Base-by-base conservation (phyloP, 2,113 vertebrate species). In the Pica pica region DNA sequence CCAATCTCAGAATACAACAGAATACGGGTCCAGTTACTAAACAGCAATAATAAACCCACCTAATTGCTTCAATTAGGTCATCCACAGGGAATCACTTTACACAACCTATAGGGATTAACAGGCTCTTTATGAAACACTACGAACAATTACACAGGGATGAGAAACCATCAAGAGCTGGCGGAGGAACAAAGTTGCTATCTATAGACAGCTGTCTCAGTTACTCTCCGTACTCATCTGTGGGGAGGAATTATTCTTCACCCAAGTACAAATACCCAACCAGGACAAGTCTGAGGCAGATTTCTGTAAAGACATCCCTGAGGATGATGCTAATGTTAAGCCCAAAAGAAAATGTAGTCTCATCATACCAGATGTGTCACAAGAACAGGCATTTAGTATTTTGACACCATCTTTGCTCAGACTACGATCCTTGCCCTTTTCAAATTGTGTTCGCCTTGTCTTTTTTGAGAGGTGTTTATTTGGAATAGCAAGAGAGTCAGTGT, bases 21-120 rank as follows among this genome's bases (percentile, higher is more conserved):
- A 93, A 91, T 95, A 91, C 73, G 76, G 78, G 46, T 82, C 94
- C 93, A 94, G 82, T 94, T 93, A 94, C 84, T 97, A 93, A 96
- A 95, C 52, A 88, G 71, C 1, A 28, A 94, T 97, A 97, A 97
- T 95, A 97, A 96, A 90, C 83, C 76, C 89, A 94, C 91, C 84
- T 97, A 97, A 98, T 95, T 97, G 87, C 83, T 91, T 92, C 87
- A 87, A 64, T 95, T 92, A 92, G 92, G 87, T 96, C 67, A 91
- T 96, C 96, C 60, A 57, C 85, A 87, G 87, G 71, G 82, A 97
- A 97, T 88, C 83, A 49, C 53, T 94, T 96, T 78, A 94, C 61
- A 93, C 63, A 96, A 95, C 83, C 71, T 83, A 91, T 24, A 95
- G 88, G 94, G 93, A 96, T 95, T 94, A 97, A 87, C 65, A 76